A percentile compares a stretch with the other conserved stretches of the same genome.
These are phyloP conservation scores for Hypanus sabinus DNA, from an alignment of 2,113 vertebrate genomes.

Conservation along the genomic window DNA sequence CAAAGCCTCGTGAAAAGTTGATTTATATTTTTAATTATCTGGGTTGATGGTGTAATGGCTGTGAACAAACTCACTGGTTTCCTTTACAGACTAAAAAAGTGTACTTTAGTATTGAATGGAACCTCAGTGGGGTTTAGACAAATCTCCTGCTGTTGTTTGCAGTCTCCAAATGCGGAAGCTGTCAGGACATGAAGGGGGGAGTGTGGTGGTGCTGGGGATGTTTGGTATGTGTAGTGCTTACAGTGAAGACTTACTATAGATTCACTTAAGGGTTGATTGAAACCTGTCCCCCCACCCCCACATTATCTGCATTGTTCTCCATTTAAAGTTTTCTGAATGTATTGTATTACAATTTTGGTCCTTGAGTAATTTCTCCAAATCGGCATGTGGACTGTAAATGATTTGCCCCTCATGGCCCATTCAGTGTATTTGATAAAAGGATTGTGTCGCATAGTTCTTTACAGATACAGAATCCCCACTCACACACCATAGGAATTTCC, in stretches of 20 bases:
- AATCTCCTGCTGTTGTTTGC: neutral
- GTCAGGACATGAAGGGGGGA: neutral
- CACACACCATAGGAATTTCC: neutral
- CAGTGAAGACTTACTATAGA: neutral
- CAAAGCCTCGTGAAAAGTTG: neutral
- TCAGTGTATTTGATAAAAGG: neutral
- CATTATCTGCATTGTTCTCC: neutral
- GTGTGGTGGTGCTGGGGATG: neutral
- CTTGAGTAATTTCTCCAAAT: neutral
- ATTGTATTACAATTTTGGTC: too few species aligned
- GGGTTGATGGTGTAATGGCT: neutral
- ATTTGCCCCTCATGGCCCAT: too few species aligned
- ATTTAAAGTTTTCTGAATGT: neutral
- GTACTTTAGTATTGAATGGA: neutral
- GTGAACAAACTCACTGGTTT: neutral
- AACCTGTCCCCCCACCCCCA: too few species aligned
- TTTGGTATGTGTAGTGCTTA: neutral
- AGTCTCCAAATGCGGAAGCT: neutral
- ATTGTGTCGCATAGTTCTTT: neutral
- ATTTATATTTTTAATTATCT: conserved; percentile 8
- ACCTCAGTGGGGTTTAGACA: neutral
- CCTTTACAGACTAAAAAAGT: neutral
- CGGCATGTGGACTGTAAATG: neutral
- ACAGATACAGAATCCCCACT: neutral
- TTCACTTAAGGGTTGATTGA: neutral